These are phyloP conservation scores for Megalops atlanticus DNA, from an alignment of 2,113 vertebrate genomes.

Conservation along the genomic window DNA sequence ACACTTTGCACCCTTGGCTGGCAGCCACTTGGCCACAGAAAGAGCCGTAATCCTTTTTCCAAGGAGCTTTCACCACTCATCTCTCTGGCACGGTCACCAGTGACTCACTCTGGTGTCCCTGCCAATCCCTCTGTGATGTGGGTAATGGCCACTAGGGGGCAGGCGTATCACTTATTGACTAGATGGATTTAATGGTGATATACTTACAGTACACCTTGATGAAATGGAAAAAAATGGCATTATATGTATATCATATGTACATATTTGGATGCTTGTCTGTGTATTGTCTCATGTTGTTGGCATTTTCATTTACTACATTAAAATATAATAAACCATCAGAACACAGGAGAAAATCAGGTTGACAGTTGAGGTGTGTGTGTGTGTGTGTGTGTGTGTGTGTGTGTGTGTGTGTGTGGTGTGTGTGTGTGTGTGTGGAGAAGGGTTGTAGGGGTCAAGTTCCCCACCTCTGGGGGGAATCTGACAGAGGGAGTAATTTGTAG, in stretches of 20 bases:
- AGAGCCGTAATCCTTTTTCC: constrained; percentile 74
- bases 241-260: constrained; percentile 25
- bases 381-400: too few species aligned
- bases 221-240: too few species aligned
- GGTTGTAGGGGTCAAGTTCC: constrained; percentile 60
- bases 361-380: background rate
- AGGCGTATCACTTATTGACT: too few species aligned
- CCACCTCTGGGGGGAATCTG: constrained; percentile 65
- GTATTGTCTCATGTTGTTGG: background rate
- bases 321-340: background rate
- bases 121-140: constrained; percentile 14
- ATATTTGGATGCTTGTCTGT: constrained; percentile 33
- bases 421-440: too few species aligned
- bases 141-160: constrained; percentile 59
- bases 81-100: constrained; percentile 61
- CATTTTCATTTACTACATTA: background rate
- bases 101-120: constrained; percentile 46
- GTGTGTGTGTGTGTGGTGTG: too few species aligned
- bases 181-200: too few species aligned
- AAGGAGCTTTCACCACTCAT: constrained; percentile 74
- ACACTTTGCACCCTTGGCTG: constrained; percentile 71
- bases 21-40: constrained; percentile 68
- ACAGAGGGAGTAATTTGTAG: constrained; percentile 75
- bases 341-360: background rate
- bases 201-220: too few species aligned